Percentiles rank a stretch among this genome's conserved stretches.
These are phyloP conservation scores for Pristionchus maxplancki DNA, from an alignment of 2,888 invertebrate species.

Conservation along the genomic window DNA sequence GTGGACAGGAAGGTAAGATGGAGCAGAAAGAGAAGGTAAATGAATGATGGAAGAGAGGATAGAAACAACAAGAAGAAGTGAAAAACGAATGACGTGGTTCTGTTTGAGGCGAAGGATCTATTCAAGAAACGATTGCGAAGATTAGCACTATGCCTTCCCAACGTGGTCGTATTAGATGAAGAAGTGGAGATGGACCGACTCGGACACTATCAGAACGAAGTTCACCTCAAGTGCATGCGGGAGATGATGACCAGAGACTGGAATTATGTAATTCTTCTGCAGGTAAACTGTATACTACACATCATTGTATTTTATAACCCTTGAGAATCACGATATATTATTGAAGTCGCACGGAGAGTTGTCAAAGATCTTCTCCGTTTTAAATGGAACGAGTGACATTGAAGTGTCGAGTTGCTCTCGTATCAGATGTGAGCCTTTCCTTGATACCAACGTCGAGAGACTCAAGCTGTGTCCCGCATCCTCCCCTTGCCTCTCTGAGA, in stretches of 20 bases:
- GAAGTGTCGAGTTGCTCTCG: conserved; percentile 39
- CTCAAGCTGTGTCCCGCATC: conserved; percentile 12
- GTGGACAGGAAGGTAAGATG: conserved; percentile 42
- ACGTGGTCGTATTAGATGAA: conserved; percentile 30
- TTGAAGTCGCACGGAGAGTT: conserved; percentile 24
- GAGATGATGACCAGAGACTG: background rate
- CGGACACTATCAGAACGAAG: conserved; percentile 43
- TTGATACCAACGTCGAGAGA: conserved; percentile 10
- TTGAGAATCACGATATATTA: conserved; percentile 45
- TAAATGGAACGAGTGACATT: conserved; percentile 47
- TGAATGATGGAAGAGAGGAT: background rate
- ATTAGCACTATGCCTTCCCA: conserved; percentile 36
- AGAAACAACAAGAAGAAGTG: background rate
- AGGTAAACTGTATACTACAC: background rate
- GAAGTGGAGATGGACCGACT: conserved; percentile 38
- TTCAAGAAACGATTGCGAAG: conserved; percentile 33
- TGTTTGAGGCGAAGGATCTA: background rate
- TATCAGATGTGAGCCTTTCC: conserved; percentile 43
- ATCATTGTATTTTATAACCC: background rate
- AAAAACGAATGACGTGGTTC: background rate
- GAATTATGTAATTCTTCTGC: conserved; percentile 24
- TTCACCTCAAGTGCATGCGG: conserved; percentile 25
- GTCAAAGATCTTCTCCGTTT: background rate
- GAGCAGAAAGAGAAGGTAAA: background rate
- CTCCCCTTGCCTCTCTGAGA: background rate